phyloP scores from a whole-genome alignment of 2,113 vertebrate species.

The Oenanthe melanoleuca region DNA sequence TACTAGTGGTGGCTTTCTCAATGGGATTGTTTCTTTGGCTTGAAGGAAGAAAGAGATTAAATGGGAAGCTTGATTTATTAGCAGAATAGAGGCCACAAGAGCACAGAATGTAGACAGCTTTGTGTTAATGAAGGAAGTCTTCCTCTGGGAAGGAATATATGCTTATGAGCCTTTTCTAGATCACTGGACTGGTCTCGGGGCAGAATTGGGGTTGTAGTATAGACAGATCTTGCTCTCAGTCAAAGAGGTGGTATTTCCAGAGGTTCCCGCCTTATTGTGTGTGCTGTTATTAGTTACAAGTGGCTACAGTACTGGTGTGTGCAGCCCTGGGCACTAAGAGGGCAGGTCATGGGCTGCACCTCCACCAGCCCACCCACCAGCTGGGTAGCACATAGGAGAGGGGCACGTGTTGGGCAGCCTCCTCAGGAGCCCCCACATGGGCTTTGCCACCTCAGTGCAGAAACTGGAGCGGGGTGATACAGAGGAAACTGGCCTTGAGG shows the following conservation, averaged over 20 bases:
- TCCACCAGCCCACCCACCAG: neutral
- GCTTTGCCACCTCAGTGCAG: neutral
- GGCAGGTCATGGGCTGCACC: neutral
- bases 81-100: neutral
- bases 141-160: neutral
- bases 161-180: neutral
- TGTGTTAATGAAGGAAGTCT: neutral
- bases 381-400: neutral
- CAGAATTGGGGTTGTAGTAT: neutral
- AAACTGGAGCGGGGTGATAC: neutral
- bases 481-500: neutral
- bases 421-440: neutral
- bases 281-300: neutral
- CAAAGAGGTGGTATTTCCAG: neutral
- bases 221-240: neutral
- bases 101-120: neutral
- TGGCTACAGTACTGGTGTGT: neutral
- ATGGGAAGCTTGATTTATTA: neutral
- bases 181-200: neutral
- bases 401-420: neutral
- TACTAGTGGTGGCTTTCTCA: neutral
- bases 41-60: neutral
- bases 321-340: fast-evolving
- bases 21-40: neutral
- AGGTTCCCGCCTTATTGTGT: neutral